These are phyloP conservation scores for Drosophila neocordata DNA, from an alignment of 1,140 invertebrate species.

Conservation along the genomic window DNA sequence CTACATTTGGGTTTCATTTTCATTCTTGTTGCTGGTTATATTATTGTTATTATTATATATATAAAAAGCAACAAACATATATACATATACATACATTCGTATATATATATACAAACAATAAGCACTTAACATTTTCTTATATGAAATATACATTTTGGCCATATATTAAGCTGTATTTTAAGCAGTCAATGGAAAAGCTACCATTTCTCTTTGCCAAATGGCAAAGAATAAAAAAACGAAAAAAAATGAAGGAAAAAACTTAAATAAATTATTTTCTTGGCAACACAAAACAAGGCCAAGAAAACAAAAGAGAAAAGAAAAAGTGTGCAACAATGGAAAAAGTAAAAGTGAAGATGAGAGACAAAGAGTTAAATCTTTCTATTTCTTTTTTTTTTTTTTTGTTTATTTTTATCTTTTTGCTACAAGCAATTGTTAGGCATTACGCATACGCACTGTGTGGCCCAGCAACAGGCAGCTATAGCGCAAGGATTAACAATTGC, in stretches of 20 bases:
- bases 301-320: no score
- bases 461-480: conserved; percentile 12
- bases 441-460: conserved; percentile 46
- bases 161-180: background rate
- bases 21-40: conserved; percentile 20
- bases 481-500: conserved; percentile 34
- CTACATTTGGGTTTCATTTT: conserved; percentile 52
- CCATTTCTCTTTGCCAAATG: no score
- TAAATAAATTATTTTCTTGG: conserved; percentile 50
- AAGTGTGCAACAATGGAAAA: conserved; percentile 32
- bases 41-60: conserved; percentile 9
- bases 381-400: no score
- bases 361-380: conserved; percentile 8
- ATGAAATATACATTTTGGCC: conserved; percentile 5
- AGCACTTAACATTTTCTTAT: conserved; percentile 1
- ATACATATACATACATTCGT: no score
- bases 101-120: background rate
- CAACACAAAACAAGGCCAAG: conserved; percentile 31
- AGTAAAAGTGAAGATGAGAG: conserved; percentile 22
- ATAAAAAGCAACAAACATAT: background rate
- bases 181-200: conserved; percentile 7
- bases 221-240: no score
- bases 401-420: no score
- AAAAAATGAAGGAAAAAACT: conserved; percentile 27
- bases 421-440: conserved; percentile 20